Conservation (phyloP, 2,113 vertebrate genomes). For the Toxotes jaculatrix region DNA sequence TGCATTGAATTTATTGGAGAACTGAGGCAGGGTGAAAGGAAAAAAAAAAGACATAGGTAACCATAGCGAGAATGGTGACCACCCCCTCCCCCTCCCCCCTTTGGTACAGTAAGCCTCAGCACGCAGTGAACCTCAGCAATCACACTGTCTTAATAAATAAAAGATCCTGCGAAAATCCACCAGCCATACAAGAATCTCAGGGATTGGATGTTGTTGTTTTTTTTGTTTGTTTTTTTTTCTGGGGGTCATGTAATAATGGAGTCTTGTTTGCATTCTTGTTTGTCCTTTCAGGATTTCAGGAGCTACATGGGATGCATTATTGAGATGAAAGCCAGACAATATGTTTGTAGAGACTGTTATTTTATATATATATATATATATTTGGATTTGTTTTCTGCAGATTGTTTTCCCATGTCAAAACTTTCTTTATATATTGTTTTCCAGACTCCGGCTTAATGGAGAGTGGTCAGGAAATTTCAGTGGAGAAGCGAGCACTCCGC, state of each 20-base stretch:
- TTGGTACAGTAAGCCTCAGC: slow-evolving; percentile 42
- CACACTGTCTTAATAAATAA: slow-evolving; percentile 68
- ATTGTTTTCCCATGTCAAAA: slow-evolving; percentile 29
- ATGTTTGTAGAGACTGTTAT: slow-evolving; percentile 2
- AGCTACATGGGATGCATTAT: slow-evolving; percentile 37
- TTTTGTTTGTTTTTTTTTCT: slow-evolving; percentile 18
- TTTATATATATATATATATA: not conserved
- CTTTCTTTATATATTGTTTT: slow-evolving; percentile 69
- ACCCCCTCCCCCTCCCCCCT: slow-evolving; percentile 23
- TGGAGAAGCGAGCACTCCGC: slow-evolving; percentile 50
- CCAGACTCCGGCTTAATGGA: slow-evolving; percentile 54
- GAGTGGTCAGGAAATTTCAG: slow-evolving; percentile 62
- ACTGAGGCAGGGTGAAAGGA: slow-evolving; percentile 37
- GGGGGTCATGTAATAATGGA: slow-evolving; percentile 52
- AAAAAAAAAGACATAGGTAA: slow-evolving; percentile 41
- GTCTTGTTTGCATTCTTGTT: slow-evolving; percentile 37
- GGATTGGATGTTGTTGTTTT: slow-evolving; percentile 44
- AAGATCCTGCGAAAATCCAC: slow-evolving; percentile 56
- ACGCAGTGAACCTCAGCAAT: slow-evolving; percentile 8
- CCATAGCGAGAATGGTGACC: slow-evolving; percentile 57
- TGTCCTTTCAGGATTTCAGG: slow-evolving; percentile 29
- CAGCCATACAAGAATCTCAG: slow-evolving; percentile 43
- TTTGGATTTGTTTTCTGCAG: not conserved
- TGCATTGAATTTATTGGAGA: slow-evolving; percentile 81
- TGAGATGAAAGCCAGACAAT: slow-evolving; percentile 54